Evolutionary conservation across 2,113 vertebrate species (phyloP), one percentile per base, ranked within the genome.

Genomic region (Synchiropus splendidus): DNA sequence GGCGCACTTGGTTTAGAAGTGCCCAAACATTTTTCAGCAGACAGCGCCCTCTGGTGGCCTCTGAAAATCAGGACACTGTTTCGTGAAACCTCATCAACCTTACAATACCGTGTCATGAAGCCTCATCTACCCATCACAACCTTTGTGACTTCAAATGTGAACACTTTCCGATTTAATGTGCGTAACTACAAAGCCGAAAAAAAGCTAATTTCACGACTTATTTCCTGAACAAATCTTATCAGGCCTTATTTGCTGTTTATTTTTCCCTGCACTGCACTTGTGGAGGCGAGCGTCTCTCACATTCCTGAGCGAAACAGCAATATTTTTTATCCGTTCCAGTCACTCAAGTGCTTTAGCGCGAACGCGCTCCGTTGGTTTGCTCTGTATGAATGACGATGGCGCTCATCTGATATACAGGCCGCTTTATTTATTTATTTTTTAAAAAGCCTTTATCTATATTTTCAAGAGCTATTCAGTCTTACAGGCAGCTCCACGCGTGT

Each of bases 231-330:
- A 61, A 67, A 64, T 60, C 54, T 64, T 62, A 5, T 27, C 65
- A 58, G 34, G 67, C 55, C 58, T 78, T 69, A 74, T 73, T 78
- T 75, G 75, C 61, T 39, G 72, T 79, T 80, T 79, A 80, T 70
- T 69, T 4, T 27, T n/a, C n/a, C n/a, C 70, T 77, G 74, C 70
- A 8, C 4, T 27, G 4, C 21, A 27, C 21, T 27, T 27, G 21
- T 27, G 21, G 4, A 27, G 21, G 8, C 21, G 21, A 5, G 21
- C 21, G 21, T 27, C 21, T 67, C 56, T 76, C 61, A 33, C 43
- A 59, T 48, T 55, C 42, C 62, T 67, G 59, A 71, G 68, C 55
- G n/a, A 27, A 27, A 27, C 8, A 5, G 21, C 8, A 27, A 27
- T 27, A 27, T 27, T 27, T 4, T 27, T 27, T 27, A 5, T 27